These are phyloP conservation scores for Torymus auratus DNA, from an alignment of 2,888 invertebrate genomes.

Conservation along the genomic window DNA sequence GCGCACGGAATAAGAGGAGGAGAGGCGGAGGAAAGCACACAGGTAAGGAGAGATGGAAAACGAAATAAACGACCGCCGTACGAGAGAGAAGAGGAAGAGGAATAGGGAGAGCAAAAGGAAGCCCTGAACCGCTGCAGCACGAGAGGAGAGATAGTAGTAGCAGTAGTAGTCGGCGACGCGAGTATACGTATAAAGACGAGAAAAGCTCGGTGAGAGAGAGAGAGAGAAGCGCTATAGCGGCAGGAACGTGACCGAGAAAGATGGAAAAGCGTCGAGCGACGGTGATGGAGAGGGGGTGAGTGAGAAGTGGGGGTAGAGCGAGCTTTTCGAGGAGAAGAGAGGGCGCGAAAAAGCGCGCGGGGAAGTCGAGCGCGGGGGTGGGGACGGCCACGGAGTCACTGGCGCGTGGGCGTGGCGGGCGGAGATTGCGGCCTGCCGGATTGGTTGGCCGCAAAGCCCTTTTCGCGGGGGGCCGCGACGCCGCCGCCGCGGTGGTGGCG, in stretches of 20 bases:
- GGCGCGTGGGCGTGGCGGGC: constrained; percentile 73
- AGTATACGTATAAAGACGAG: not conserved
- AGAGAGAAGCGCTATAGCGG: not conserved
- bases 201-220: not conserved
- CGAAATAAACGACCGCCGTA: constrained; percentile 6
- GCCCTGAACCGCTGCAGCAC: not conserved
- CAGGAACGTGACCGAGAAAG: not conserved
- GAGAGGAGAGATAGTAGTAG: constrained; percentile 4
- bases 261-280: constrained; percentile 13
- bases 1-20: not conserved
- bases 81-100: not conserved
- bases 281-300: constrained; percentile 55
- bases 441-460: constrained; percentile 73
- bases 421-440: constrained; percentile 71
- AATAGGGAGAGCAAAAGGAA: constrained; percentile 15
- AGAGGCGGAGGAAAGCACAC: not conserved
- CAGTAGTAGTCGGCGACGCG: not conserved
- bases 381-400: constrained; percentile 68
- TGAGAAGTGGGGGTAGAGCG: constrained; percentile 54
- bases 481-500: constrained; percentile 52
- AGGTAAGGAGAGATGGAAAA: constrained; percentile 28
- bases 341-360: constrained; percentile 57
- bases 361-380: constrained; percentile 56
- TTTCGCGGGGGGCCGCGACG: constrained; percentile 60
- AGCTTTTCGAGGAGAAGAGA: constrained; percentile 65